These are phyloP conservation scores for Oligia latruncula DNA, from an alignment of 2,888 invertebrate genomes.

Conservation along the genomic window DNA sequence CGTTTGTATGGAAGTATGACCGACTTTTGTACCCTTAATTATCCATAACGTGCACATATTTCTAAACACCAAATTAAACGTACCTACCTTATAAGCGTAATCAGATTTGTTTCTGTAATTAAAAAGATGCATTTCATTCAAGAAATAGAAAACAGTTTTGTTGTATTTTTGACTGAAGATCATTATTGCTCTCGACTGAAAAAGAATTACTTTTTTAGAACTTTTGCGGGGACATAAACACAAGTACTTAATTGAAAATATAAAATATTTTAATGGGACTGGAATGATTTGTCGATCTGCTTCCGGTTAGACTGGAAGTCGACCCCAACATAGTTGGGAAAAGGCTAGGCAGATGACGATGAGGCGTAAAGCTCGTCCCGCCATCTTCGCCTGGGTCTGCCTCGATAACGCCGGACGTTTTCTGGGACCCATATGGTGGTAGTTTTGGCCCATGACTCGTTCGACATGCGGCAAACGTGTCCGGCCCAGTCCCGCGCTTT, in stretches of 20 bases:
- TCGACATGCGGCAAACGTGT: background rate
- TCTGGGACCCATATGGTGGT: background rate
- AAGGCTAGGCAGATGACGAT: too few relatives aligned
- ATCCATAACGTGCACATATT: background rate
- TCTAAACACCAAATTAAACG: background rate
- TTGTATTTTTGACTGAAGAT: conserved; percentile 24
- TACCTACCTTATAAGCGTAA: conserved; percentile 50
- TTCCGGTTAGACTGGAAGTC: too few relatives aligned
- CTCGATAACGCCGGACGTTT: background rate
- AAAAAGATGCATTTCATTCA: conserved; percentile 47
- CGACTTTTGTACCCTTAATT: too few relatives aligned
- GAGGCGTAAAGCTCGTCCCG: background rate
- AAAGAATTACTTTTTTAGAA: background rate
- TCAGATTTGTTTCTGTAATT: conserved; percentile 30
- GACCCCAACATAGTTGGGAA: too few relatives aligned
- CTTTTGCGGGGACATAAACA: background rate
- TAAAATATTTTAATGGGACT: background rate
- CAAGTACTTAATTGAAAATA: background rate
- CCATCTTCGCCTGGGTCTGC: background rate
- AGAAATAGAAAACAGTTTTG: background rate
- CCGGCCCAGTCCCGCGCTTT: background rate
- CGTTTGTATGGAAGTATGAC: too few relatives aligned
- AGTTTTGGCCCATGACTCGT: background rate
- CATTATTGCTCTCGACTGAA: conserved; percentile 28
- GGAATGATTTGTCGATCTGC: too few relatives aligned